Evolutionary conservation across 2,888 invertebrate species (phyloP), one percentile per base, ranked within the genome.

Genomic region (Drosophila quinaria): DNA sequence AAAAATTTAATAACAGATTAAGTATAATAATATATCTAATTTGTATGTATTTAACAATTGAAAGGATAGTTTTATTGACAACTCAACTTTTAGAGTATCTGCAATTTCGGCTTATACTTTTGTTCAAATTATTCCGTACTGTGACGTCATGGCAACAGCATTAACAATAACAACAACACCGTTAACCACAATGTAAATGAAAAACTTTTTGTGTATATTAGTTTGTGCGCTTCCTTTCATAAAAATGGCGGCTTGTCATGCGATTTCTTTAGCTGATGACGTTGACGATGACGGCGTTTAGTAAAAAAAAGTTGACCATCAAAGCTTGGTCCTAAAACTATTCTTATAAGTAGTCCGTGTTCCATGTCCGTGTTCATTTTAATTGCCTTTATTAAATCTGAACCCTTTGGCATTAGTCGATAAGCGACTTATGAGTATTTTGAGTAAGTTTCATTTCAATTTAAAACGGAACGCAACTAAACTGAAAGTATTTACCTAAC

Each of bases 171-270:
- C 65, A 76, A 69, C 52, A 74, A 74, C 70, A 65, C 64, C 63
- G 56, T 70, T 71, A 78, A 74, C 69, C 69, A 55, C 74, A 71
- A 73, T 84, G 71, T 87, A 79, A 82, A 82, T 82, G 80, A 75
- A 87, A 87, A 89, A 84, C 50, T 74, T 69, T 66, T 60, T 72
- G 56, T 60, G 62, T 78, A 65, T 75, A 84, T 83, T 81, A 84
- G 75, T 79, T 86, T 71, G 73, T 56, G 25, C 74, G 81, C 87
- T 84, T 84, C 70, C 70, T 75, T 71, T 69, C 74, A 74, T 85
- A 67, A 80, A 80, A 89, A 85, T 74, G 62, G 85, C 74, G 69
- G 72, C 64, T 89, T 87, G 89, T 87, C 85, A 85, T 89, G 85
- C 85, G 88, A 85, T 87, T 84, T 70, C 39, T 59, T 69, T 39